Evolutionary conservation across 1,140 invertebrate genomes (phyloP), one percentile per base, ranked within the genome.

Genomic region (Chrysoperla carnea): DNA sequence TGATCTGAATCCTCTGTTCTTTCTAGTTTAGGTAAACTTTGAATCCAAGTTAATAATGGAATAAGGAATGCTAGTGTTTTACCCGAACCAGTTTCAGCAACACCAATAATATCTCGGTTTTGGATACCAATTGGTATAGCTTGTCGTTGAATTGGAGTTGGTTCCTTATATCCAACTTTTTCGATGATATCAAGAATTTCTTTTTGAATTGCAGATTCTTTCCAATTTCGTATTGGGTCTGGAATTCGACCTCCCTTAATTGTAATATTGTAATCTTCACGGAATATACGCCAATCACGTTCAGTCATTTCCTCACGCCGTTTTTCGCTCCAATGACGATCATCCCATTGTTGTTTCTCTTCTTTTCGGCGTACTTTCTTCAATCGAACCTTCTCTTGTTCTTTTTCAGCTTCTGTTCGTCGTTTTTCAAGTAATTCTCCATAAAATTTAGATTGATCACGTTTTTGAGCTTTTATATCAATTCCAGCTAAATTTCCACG

Each of bases 51-150:
- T 1, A 99, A 66, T 8, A 99, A 60, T 11, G 96, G 96, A 60
- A 99, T 95, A 11, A 99, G 72, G 58, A 99, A 99, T 6, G 96
- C 96, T 14, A 96, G 69, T 0, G 96, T 99, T 74, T 99, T 99
- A 61, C 96, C 94, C 28, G 88, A 94, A 48, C 88, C 89, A 46
- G 96, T 99, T 69, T 99, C 94, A 39, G 96, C 96, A 9, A 99
- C 93, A 62, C 96, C 96, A 57, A 99, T 99, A 52, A 99, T 98
- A 59, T 99, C 96, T 39, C 96, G 71, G 66, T 99, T 99, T 63
- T 98, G 81, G 50, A 99, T 67, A 41, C 96, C 96, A 63, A 99
- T 99, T 1, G 96, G 93, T 60, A 99, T 99, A 38, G 95, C 96
- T 66, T 99, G 94, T 49, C 94, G 68, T 61, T 99, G 96, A 68